Percentiles rank a stretch among this genome's conserved stretches.
Conservation (phyloP, 2,113 vertebrate species). For the Tyrannus savana region DNA sequence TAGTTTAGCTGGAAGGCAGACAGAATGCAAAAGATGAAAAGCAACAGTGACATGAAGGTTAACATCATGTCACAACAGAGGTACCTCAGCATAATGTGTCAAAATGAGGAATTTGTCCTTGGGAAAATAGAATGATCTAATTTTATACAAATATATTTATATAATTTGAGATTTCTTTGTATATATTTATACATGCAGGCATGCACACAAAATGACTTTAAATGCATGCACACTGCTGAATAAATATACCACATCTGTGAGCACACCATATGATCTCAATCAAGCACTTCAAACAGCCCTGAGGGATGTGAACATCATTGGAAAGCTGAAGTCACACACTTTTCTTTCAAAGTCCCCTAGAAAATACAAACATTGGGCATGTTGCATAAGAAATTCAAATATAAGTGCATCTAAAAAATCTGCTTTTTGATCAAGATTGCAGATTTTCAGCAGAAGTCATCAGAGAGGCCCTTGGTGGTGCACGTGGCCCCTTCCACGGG, state of each 20-base stretch:
- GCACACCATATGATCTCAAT: background rate
- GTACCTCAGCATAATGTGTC: background rate
- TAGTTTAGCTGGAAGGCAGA: background rate
- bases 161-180: background rate
- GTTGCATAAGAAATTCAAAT: background rate
- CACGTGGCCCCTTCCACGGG: rapidly evolving
- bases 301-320: background rate
- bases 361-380: background rate
- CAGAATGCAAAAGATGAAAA: slow-evolving; percentile 1
- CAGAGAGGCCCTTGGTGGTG: background rate
- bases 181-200: background rate
- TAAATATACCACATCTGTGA: background rate
- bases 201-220: background rate
- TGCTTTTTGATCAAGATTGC: background rate
- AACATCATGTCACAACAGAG: slow-evolving; percentile 37
- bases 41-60: slow-evolving; percentile 11
- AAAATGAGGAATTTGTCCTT: slow-evolving; percentile 20
- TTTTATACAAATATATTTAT: background rate
- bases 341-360: background rate
- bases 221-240: background rate
- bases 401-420: background rate
- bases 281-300: background rate
- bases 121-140: background rate
- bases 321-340: rapidly evolving
- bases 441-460: background rate